Evolutionary conservation across 2,888 invertebrate species (phyloP).

Genomic region (Tiliacea citrago): DNA sequence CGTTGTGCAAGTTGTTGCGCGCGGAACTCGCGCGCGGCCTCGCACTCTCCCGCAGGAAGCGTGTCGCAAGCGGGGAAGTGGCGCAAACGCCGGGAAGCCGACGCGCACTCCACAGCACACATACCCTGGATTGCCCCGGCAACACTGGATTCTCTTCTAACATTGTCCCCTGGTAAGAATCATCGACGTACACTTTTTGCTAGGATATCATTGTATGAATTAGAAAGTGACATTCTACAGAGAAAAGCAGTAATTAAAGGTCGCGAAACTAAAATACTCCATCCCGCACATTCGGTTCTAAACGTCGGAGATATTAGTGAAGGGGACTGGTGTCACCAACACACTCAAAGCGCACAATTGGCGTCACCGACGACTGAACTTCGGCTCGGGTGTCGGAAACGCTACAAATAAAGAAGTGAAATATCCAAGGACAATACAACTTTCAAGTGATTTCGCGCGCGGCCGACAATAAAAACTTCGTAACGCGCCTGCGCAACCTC

Average conservation of each 20-base stretch:
- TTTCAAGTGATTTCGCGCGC: conserved; percentile 91
- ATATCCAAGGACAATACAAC: conserved; percentile 90
- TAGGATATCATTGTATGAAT: conserved; percentile 49
- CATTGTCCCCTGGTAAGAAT: conserved; percentile 78
- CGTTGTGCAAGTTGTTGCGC: conserved; percentile 86
- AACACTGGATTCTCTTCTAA: conserved; percentile 77
- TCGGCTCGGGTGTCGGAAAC: conserved; percentile 88
- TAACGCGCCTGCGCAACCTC: conserved; percentile 89
- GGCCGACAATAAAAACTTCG: conserved; percentile 90
- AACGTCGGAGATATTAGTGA: conserved; percentile 78
- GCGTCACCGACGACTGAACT: conserved; percentile 83
- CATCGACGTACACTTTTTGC: conserved; percentile 49
- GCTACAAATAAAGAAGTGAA: conserved; percentile 89
- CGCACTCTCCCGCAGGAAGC: conserved; percentile 90
- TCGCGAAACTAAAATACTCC: conserved; percentile 57
- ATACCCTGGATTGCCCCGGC: conserved; percentile 83
- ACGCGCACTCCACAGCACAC: conserved; percentile 81
- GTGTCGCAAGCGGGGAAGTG: conserved; percentile 89
- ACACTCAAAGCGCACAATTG: conserved; percentile 79
- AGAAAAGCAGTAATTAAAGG: conserved; percentile 50
- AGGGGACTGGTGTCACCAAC: conserved; percentile 80
- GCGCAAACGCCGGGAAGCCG: conserved; percentile 88
- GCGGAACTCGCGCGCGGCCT: conserved; percentile 87
- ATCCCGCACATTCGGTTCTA: conserved; percentile 69
- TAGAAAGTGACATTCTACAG: conserved; percentile 57